These are phyloP conservation scores for Latheticus oryzae DNA, from an alignment of 2,888 invertebrate genomes.

Conservation along the genomic window DNA sequence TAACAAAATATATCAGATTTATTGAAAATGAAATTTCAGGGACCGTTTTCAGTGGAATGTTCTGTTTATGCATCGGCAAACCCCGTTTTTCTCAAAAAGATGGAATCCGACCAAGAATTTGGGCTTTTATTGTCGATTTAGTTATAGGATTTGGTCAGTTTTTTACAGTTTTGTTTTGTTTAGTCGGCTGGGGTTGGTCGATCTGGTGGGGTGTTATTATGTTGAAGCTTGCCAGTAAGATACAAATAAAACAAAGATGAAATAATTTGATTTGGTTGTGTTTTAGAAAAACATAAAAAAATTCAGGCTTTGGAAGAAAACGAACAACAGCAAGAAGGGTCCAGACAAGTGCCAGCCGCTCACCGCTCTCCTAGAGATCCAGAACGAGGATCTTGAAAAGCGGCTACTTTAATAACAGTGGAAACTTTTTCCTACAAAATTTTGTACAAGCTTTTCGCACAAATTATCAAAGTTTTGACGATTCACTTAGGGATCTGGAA, in stretches of 20 bases:
- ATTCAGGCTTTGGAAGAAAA: constrained; percentile 70
- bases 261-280: constrained; percentile 12
- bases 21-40: constrained; percentile 71
- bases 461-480: constrained; percentile 16
- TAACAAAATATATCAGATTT: constrained; percentile 10
- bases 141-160: constrained; percentile 89
- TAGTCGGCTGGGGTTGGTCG: constrained; percentile 98
- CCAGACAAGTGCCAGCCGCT: constrained; percentile 61
- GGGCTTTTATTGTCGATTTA: constrained; percentile 86
- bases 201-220: constrained; percentile 98
- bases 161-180: constrained; percentile 93
- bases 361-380: constrained; percentile 57
- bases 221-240: constrained; percentile 89
- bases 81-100: constrained; percentile 88
- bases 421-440: constrained; percentile 42
- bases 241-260: neutral
- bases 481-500: constrained; percentile 23
- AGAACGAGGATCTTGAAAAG: constrained; percentile 62
- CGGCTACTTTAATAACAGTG: constrained; percentile 28
- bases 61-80: constrained; percentile 89
- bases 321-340: constrained; percentile 61
- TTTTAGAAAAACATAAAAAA: constrained; percentile 74
- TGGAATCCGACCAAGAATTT: constrained; percentile 79
- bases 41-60: constrained; percentile 88
- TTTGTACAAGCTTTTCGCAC: constrained; percentile 45